Evolutionary conservation across 92 coral and sea anemone genomes (phyloP).

Genomic region (Palythoa grandiflora): DNA sequence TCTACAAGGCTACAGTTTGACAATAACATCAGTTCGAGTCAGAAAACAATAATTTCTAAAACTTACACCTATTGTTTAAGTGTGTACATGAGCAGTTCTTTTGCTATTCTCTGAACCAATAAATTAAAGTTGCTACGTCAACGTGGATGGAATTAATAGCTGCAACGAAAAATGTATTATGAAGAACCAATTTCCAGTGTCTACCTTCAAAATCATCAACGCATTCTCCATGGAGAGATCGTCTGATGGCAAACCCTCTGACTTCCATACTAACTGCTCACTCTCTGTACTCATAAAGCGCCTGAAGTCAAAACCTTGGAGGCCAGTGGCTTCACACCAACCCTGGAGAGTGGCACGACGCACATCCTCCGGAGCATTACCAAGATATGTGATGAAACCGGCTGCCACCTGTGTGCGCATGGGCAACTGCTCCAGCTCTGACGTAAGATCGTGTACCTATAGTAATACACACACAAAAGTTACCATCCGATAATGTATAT

Average conservation of each 20-base stretch:
- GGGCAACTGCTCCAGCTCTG: conserved; percentile 97
- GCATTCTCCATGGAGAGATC: conserved; percentile 99
- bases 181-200: not conserved
- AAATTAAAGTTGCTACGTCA: too few relatives aligned
- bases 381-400: conserved; percentile 95
- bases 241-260: conserved; percentile 98
- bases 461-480: not conserved
- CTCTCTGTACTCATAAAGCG: conserved; percentile 99
- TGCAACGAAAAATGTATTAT: not conserved
- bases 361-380: conserved; percentile 98
- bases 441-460: conserved; percentile 96
- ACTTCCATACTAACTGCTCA: conserved; percentile 97
- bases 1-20: not conserved
- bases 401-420: conserved; percentile 97
- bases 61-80: too few relatives aligned
- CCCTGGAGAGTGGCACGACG: conserved; percentile 86
- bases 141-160: not conserved
- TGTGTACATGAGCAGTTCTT: too few relatives aligned
- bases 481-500: not conserved
- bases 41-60: too few relatives aligned
- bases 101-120: too few relatives aligned
- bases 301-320: conserved; percentile 97
- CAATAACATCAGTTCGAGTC: too few relatives aligned
- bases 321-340: conserved; percentile 94
- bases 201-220: conserved; percentile 93